Evolutionary conservation across 2,113 vertebrate species (phyloP).

Genomic region (Planiliza haematocheilus): DNA sequence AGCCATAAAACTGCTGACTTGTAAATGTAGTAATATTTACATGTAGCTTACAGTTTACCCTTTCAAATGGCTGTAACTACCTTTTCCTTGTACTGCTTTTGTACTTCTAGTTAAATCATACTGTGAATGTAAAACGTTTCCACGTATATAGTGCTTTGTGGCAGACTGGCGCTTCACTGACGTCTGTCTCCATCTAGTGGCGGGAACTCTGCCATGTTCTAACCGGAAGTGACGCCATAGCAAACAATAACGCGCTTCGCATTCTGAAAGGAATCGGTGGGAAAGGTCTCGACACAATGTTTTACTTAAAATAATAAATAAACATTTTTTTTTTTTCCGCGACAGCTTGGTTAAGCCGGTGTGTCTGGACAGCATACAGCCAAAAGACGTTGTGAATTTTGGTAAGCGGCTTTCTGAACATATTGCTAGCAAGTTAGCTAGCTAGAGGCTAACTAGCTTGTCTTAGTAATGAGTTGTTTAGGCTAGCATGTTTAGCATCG

Average conservation of each 20-base stretch:
- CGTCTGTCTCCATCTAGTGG: conserved; percentile 48
- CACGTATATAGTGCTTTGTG: no score
- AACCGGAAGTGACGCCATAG: conserved; percentile 54
- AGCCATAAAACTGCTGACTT: no score
- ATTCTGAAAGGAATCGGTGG: neutral
- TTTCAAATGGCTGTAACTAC: no score
- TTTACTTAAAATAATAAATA: conserved; percentile 12
- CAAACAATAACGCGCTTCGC: neutral
- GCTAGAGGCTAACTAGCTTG: conserved; percentile 2
- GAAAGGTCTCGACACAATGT: conserved; percentile 18
- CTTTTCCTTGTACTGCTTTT: no score
- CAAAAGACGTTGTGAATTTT: neutral
- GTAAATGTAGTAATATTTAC: no score
- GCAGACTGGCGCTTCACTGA: neutral
- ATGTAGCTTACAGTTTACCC: no score
- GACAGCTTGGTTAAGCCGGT: accelerated
- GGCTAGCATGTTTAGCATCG: conserved; percentile 39
- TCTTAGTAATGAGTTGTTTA: neutral
- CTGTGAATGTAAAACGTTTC: neutral
- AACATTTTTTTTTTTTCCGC: neutral
- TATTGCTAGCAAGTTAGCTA: neutral
- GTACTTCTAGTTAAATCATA: neutral
- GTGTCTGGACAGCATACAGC: neutral
- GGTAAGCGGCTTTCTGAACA: conserved; percentile 15
- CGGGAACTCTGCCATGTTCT: accelerated